These are phyloP conservation scores for Stenodera caucasica DNA, from an alignment of 2,888 invertebrate species.

Conservation along the genomic window DNA sequence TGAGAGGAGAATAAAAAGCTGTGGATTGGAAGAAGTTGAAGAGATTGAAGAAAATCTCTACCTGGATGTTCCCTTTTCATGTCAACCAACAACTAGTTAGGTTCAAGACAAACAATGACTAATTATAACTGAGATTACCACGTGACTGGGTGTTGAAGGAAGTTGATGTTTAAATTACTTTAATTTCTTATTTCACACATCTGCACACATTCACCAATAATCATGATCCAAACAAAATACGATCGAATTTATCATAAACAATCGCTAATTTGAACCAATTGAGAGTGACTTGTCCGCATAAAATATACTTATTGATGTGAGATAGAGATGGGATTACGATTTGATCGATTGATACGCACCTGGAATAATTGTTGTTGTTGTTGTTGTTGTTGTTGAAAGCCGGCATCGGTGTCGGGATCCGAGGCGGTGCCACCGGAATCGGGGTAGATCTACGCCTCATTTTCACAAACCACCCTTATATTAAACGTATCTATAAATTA, in stretches of 20 bases:
- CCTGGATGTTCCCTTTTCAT: conserved; percentile 6
- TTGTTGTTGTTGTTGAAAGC: conserved; percentile 56
- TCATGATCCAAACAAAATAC: neutral
- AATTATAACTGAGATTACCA: neutral
- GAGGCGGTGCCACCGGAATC: conserved; percentile 60
- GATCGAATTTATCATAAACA: neutral
- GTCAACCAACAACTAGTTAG: conserved; percentile 4
- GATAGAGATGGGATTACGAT: too few relatives aligned
- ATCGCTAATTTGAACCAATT: neutral
- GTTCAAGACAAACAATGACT: conserved; percentile 1
- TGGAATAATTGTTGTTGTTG: conserved; percentile 7
- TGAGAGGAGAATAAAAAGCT: neutral
- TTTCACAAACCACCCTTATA: conserved; percentile 28
- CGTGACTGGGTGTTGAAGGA: conserved; percentile 4
- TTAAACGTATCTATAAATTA: conserved; percentile 38
- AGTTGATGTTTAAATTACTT: neutral
- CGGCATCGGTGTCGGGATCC: conserved; percentile 63
- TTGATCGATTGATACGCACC: neutral
- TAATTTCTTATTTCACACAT: conserved; percentile 1
- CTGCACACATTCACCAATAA: neutral
- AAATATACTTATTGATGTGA: too few relatives aligned
- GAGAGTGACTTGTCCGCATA: too few relatives aligned
- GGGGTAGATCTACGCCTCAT: conserved; percentile 49
- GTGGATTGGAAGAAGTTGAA: too few relatives aligned
- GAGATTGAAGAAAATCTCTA: neutral